These are phyloP conservation scores for Threskiornis aethiopicus DNA, from an alignment of 2,797 vertebrate species.

Conservation along the genomic window DNA sequence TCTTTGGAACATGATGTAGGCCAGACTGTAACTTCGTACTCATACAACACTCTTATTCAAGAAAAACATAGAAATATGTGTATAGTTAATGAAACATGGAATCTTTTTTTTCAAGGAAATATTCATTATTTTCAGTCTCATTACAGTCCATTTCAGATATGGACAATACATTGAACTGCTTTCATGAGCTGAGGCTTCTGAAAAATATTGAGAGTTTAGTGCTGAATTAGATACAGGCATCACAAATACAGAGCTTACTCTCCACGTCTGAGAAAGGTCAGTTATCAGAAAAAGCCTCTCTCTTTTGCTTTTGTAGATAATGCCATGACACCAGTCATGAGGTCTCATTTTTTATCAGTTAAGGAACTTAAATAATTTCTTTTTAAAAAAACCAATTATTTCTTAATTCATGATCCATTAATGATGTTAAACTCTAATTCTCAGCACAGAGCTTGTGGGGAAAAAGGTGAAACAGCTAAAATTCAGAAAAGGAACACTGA, in stretches of 20 bases:
- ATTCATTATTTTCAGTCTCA: neutral
- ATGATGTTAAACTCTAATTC: neutral
- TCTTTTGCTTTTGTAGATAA: neutral
- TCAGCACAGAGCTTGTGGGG: neutral
- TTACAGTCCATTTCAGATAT: neutral
- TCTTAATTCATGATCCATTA: neutral
- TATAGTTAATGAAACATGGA: neutral
- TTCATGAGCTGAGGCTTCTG: neutral
- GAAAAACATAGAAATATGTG: neutral
- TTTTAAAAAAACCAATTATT: neutral
- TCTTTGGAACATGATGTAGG: neutral
- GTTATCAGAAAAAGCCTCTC: neutral
- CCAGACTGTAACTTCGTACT: neutral
- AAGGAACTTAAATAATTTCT: neutral
- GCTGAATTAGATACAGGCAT: neutral
- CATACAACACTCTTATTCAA: neutral
- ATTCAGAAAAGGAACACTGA: neutral
- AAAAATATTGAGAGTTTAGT: neutral
- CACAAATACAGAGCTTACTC: neutral
- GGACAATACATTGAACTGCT: neutral
- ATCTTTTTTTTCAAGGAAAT: neutral
- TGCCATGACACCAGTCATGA: neutral
- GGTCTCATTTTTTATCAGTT: neutral
- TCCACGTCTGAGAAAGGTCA: neutral
- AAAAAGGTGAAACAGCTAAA: neutral